Evolutionary conservation across 2,797 vertebrate genomes (phyloP).

Genomic region (Triplophysa yarkandensis): DNA sequence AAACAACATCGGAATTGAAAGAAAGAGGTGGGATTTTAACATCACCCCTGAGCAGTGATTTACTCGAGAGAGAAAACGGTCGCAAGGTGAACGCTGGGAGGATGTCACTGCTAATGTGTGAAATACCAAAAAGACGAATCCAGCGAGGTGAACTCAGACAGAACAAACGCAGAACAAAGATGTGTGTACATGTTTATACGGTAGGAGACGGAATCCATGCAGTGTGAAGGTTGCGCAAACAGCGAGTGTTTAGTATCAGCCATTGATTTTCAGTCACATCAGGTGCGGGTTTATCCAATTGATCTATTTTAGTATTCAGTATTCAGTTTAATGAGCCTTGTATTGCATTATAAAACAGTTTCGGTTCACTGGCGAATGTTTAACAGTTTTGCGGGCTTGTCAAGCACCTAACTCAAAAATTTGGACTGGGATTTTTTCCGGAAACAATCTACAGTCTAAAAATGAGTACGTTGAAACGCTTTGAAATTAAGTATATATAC

Average conservation of each 20-base stretch:
- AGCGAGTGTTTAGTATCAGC: conserved; percentile 1
- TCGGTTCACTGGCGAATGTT: background rate
- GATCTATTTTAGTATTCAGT: background rate
- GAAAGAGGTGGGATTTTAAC: conserved; percentile 28
- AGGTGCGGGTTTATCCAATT: conserved; percentile 1
- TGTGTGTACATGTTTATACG: background rate
- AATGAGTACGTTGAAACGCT: no score
- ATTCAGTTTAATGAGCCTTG: background rate
- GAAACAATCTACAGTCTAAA: no score
- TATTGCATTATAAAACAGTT: background rate
- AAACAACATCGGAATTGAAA: conserved; percentile 36
- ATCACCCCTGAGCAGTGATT: conserved; percentile 15
- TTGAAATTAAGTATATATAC: no score
- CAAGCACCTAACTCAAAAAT: no score
- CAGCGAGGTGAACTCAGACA: conserved; percentile 1
- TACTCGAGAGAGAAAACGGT: conserved; percentile 17
- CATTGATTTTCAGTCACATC: conserved; percentile 14
- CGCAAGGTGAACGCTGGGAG: conserved; percentile 8
- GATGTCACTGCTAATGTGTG: conserved; percentile 23
- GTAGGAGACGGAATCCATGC: conserved; percentile 3
- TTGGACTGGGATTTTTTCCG: no score
- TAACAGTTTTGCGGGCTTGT: background rate
- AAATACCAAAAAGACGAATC: background rate
- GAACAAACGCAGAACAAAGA: conserved; percentile 26
- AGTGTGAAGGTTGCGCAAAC: conserved; percentile 3